Base-by-base conservation (phyloP, 2,888 invertebrate genomes). In the Drosophila monieri region DNA sequence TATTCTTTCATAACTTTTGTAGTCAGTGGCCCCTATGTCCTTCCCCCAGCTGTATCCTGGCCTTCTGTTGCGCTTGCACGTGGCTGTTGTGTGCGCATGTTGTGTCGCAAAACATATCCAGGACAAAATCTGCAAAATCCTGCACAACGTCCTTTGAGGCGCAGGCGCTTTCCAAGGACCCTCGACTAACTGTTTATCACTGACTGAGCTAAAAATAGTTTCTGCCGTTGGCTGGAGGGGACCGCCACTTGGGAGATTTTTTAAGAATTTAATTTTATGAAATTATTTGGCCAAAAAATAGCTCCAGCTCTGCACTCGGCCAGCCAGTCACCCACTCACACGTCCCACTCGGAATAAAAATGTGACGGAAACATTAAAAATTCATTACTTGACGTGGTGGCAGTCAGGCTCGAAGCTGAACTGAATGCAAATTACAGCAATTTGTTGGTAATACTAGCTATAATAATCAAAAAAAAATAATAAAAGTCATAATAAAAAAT, bases 331-430 rank as follows among this genome's bases (percentile, higher is more conserved):
- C 65, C 69, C 69, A 69, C 66, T 14, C 65, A 14, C 30, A 21
- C 67, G 64, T 46, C 65, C 32, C 55, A 30, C 64, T 65, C 37
- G 32, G 35, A n/a, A 18, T 46, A 65, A 32, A 37, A 66, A 66
- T 62, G 30, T 65, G 78, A 74, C 85, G 76, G 81, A 85, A 85
- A 85, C 83, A 81, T 81, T 81, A 81, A 88, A 78, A 74, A 88
- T 81, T 88, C 81, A 85, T 85, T 88, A 85, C 83, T 87, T 81
- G 51, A 85, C 64, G 74, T 81, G 21, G 74, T 81, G 21, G 4
- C 21, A 23, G 21, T 0, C 21, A 23, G 48, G 55, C 51, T 30
- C 55, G 32, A 35, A 49, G 51, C 14, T 27, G 27, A 35, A 21
- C 46, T 48, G 85, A 78, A 87, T 80, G 87, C 76, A 85, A 80